These are phyloP conservation scores for Allacma fusca DNA, from an alignment of 2,888 invertebrate species.

Conservation along the genomic window DNA sequence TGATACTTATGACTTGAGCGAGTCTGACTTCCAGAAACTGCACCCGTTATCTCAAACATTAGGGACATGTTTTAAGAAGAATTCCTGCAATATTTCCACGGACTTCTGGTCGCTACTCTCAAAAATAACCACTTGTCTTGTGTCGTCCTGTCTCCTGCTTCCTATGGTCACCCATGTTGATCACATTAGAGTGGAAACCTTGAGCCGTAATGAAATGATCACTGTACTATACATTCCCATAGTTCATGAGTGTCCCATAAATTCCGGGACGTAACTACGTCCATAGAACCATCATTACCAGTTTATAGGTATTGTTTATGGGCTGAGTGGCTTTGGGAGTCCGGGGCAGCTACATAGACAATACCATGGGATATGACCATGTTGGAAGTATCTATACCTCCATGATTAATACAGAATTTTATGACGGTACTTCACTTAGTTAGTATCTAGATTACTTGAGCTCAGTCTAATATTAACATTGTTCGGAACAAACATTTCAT, in stretches of 20 bases:
- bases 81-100: background rate
- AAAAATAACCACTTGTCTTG: slow-evolving; percentile 38
- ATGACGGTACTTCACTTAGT: too few species aligned
- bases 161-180: slow-evolving; percentile 40
- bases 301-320: background rate
- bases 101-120: slow-evolving; percentile 31
- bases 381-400: too few species aligned
- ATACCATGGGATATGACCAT: too few species aligned
- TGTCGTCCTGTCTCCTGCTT: slow-evolving; percentile 28
- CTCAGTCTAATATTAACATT: too few species aligned
- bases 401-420: too few species aligned
- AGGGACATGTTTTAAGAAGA: slow-evolving; percentile 8
- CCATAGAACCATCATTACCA: background rate
- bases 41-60: too few species aligned
- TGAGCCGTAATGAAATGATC: background rate
- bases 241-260: background rate
- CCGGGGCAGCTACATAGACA: too few species aligned
- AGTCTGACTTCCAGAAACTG: too few species aligned
- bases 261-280: background rate
- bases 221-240: background rate
- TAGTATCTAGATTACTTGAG: too few species aligned
- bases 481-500: too few species aligned
- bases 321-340: too few species aligned
- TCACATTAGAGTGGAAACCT: background rate
- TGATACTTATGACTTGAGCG: too few species aligned